phyloP scores from a whole-genome alignment of 2,797 vertebrate species.

The Dryobates pubescens region DNA sequence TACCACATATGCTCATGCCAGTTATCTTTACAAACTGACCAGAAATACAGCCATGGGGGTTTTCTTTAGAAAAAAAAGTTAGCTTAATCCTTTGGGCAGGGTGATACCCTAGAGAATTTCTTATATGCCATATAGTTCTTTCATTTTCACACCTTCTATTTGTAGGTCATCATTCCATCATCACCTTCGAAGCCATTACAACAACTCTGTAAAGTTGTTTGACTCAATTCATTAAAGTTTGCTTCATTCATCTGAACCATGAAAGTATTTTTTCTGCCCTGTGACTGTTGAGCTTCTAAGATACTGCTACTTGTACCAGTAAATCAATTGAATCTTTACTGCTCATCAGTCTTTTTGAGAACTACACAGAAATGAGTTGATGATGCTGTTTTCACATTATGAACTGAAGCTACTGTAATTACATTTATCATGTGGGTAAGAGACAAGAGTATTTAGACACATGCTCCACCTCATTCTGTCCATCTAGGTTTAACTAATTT shows the following conservation, averaged over 20 bases:
- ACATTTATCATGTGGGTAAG: not conserved
- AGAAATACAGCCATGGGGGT: not conserved
- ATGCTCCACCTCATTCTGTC: not conserved
- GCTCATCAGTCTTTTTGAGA: conserved; percentile 7
- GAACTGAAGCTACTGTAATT: not conserved
- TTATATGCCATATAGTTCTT: not conserved
- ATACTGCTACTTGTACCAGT: not conserved
- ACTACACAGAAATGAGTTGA: not conserved
- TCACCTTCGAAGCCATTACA: not conserved
- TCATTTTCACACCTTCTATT: not conserved
- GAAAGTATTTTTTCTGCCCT: conserved; percentile 1
- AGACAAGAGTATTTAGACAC: not conserved
- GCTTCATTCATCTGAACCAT: not conserved
- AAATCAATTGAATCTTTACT: conserved; percentile 20
- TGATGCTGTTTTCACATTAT: not conserved
- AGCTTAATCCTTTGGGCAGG: not conserved
- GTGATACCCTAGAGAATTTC: not conserved
- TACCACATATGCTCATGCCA: not conserved
- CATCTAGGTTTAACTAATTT: not conserved
- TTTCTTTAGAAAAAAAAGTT: not conserved
- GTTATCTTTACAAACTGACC: not conserved
- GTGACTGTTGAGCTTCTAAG: not conserved
- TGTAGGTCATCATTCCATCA: not conserved
- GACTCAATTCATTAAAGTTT: conserved; percentile 4
- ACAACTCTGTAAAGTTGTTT: not conserved